Evolutionary conservation across 2,797 vertebrate species (phyloP), one percentile per base, ranked within the genome.

Genomic region (Rhynchonycteris naso): DNA sequence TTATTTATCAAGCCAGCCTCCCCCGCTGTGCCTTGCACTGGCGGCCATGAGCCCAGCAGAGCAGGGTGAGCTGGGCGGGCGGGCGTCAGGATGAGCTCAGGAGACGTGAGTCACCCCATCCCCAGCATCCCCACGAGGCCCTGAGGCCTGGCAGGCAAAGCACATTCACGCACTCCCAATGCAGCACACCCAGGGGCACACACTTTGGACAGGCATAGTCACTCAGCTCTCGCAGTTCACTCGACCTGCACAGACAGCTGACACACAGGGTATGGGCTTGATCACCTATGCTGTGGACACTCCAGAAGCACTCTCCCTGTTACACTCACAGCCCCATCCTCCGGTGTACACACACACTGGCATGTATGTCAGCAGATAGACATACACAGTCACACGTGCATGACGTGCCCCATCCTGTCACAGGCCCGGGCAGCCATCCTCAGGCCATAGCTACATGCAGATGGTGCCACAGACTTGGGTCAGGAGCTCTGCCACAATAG

Each of bases 101-200:
- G 97, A 97, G 97, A 95, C 56, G 38, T 97, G 97, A 97, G 97
- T 97, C 97, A 97, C 96, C 95, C 96, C 91, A 81, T 96, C 96
- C 88, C 96, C 80, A 74, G 94, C 88, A 92, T 91, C 91, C 92
- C 93, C 88, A 71, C 28, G 43, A 94, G 95, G 96, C 95, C 90
- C 94, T 95, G 82, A 7, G 83, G 95, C 96, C 95, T 92, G 86
- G 92, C 94, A 94, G 90, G 93, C 88, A 66, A 85, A 85, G 43
- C 81, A 18, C 79, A 79, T 91, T 93, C 83, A 85, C 43, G 66
- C 88, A 96, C 72, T 80, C 74, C 88, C 75, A 93, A 76, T n/a
- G 18, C 15, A 7, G 87, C 95, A 95, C 93, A 81, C 88, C 75
- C 86, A 59, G 76, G 92, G 93, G 69, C 83, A 89, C 28, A 65